Evolutionary conservation across 1,140 invertebrate species (phyloP), one percentile per base, ranked within the genome.

Genomic region (Pachyrhynchus sulphureomaculatus): DNA sequence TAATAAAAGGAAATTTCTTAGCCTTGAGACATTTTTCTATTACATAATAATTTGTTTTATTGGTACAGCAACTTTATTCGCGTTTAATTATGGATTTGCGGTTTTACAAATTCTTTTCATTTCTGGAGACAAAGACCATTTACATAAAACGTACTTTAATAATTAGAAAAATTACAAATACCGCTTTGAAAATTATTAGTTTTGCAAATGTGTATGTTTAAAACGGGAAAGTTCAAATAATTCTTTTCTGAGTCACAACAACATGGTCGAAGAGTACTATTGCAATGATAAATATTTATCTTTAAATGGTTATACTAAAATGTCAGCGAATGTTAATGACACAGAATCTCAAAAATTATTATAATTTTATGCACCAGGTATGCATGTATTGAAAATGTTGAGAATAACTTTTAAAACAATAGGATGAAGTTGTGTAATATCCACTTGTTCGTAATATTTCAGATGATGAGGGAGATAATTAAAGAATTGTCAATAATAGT

Each of bases 281-380:
- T 13, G 23, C 17, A 13, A 9, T 17, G n/a, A 45, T 13, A 45
- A 45, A 21, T 45, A 21, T 17, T 10, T 9, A 20, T 10, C 18
- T 20, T 17, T 45, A 21, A 23, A 20, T 4, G 21, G n/a, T 41
- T 17, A 8, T 41, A 17, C 23, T 13, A 20, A 45, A 45, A 45
- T 45, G 42, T 45, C 42, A 45, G 42, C 20, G n/a, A 45, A 45
- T 45, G 23, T 23, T 45, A 45, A 45, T 45, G 42, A 45, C 23
- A 24, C 21, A 24, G 20, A 45, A 45, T 23, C 23, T 23, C 17
- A 45, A 45, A 45, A 45, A 45, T 45, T 45, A 45, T 24, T 13
- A 9, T 24, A 45, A 45, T 45, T 45, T 45, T 24, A 45, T 45
- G 42, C 42, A 24, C 42, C 18, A 45, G 17, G 12, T 13, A 24